Conservation (phyloP, 2,113 vertebrate species). For the Datnioides undecimradiatus region DNA sequence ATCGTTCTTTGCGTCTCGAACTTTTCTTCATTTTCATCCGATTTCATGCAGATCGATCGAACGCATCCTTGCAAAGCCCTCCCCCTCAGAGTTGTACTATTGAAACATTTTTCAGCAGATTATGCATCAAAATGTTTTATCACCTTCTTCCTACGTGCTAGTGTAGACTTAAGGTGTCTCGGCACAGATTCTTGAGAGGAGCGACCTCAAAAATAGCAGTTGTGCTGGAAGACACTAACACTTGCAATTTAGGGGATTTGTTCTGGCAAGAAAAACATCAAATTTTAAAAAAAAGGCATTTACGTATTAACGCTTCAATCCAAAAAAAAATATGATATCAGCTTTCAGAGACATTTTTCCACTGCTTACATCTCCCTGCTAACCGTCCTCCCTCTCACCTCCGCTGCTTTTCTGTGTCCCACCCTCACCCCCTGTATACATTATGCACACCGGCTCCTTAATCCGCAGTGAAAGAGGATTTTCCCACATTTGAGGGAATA, state of each 20-base stretch:
- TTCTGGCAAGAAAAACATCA: background rate
- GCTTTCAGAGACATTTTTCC: conserved; percentile 6
- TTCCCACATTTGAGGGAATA: conserved; percentile 66
- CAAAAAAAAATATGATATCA: conserved; percentile 1
- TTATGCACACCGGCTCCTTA: conserved; percentile 51
- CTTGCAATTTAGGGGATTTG: background rate
- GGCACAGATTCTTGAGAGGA: too few relatives aligned
- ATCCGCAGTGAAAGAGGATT: conserved; percentile 71
- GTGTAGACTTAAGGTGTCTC: background rate
- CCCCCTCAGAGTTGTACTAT: background rate
- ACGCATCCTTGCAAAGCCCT: background rate
- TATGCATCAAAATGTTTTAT: background rate
- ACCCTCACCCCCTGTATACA: conserved; percentile 7
- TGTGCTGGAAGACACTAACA: background rate
- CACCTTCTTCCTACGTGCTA: background rate
- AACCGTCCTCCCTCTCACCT: conserved; percentile 12
- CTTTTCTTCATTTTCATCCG: background rate
- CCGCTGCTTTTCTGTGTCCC: background rate
- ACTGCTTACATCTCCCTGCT: background rate
- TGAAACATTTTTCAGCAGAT: background rate
- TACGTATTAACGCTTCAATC: background rate
- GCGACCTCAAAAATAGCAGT: too few relatives aligned
- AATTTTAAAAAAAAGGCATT: background rate
- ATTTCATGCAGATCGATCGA: conserved; percentile 1
- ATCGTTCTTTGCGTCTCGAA: background rate